Percentiles rank a stretch among this genome's conserved stretches.
Conservation (phyloP, 2,797 vertebrate genomes). For the Urocyon cinereoargenteus region DNA sequence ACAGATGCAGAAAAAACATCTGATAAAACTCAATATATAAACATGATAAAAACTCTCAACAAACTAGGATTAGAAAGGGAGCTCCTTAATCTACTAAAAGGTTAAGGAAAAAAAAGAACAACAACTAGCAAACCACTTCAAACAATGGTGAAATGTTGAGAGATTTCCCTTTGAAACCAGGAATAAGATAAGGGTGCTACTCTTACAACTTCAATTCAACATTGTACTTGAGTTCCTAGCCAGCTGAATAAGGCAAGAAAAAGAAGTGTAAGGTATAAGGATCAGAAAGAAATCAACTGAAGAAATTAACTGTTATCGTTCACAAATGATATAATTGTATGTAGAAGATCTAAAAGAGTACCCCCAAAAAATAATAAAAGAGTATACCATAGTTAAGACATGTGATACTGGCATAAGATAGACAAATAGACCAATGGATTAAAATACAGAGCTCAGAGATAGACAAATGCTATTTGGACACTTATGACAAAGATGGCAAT, state of each 20-base stretch:
- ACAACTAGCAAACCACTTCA: neutral
- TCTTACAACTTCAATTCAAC: neutral
- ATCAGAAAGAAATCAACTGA: neutral
- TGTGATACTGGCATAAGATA: neutral
- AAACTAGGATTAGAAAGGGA: constrained; percentile 27
- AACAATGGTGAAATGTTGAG: neutral
- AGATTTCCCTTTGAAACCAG: constrained; percentile 51
- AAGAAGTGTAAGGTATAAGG: neutral
- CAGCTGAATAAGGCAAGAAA: neutral
- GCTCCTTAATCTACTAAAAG: constrained; percentile 25
- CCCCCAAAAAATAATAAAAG: neutral
- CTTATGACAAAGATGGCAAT: neutral
- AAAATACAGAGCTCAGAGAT: neutral
- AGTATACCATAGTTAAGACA: neutral
- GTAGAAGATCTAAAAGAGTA: constrained; percentile 12
- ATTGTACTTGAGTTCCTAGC: neutral
- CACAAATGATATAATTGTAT: neutral
- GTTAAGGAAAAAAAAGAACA: neutral
- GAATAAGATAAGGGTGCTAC: neutral
- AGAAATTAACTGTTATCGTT: neutral
- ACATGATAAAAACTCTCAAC: neutral
- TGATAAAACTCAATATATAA: constrained; percentile 3
- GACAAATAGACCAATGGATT: neutral
- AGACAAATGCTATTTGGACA: neutral
- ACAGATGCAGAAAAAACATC: neutral